Base-by-base conservation (phyloP, 2,113 vertebrate genomes). In the Chloropsis hardwickii region DNA sequence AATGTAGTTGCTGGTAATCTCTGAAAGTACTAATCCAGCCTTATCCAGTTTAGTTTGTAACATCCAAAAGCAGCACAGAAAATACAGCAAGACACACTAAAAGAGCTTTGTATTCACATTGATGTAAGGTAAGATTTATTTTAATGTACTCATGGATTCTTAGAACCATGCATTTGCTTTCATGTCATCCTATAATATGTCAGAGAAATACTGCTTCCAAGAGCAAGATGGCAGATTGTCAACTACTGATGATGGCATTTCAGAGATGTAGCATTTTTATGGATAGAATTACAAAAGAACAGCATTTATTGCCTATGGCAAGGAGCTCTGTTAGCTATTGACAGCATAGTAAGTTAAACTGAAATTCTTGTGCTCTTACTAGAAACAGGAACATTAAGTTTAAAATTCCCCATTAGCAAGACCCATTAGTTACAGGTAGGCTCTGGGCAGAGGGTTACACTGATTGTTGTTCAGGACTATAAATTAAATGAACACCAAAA, bases 111-210 rank as follows among this genome's bases (percentile, higher is more conserved):
- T 91, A 42, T 86, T 73, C 86, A 61, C 33, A 42, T 6, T 84
- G 83, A 66, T 86, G 60, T 65, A 82, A 88, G 16, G 65, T 65
- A 83, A 94, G 74, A 69, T 86, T 90, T 93, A 76, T 94, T 88
- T 88, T 83, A 58, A 90, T 70, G 42, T 86, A 47, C 64, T 86
- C 4, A 1, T 39, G 76, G 37, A 57, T 90, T 70, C 90, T 77
- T 77, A 69, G 67, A 88, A 50, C 25, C 58, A 90, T 54, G 62
- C 9, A 62, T 70, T 95, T 92, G 27, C 39, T 90, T 57, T 62
- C 39, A 10, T 67, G 21, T 81, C 81, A 76, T 77, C 47, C 86
- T 88, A 22, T 62, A 94, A 65, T n/a, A 27, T 77, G 66, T 77
- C 86, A 95, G 54, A 73, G 54, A 80, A 66, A 39, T 53, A 88